Evolutionary conservation across 1,140 invertebrate species (phyloP).

Genomic region (Drosophila triauraria): DNA sequence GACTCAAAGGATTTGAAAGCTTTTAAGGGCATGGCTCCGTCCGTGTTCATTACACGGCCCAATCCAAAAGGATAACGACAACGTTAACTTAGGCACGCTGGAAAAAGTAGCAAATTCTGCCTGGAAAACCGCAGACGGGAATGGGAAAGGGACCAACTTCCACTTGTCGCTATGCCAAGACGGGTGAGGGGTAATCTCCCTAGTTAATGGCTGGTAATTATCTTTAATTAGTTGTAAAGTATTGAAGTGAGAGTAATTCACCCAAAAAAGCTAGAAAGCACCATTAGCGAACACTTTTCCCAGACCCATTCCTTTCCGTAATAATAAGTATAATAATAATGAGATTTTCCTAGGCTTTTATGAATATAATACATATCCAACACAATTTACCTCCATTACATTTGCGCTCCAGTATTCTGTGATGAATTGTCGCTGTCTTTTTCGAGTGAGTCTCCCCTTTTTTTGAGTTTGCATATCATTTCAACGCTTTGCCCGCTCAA

Average conservation of each 20-base stretch:
- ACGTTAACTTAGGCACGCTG: background rate
- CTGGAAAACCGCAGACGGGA: background rate
- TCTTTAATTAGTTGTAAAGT: constrained; percentile 83
- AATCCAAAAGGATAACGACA: constrained; percentile 15
- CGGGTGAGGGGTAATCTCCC: constrained; percentile 37
- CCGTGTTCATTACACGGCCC: constrained; percentile 39
- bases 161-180: constrained; percentile 44
- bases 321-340: constrained; percentile 56
- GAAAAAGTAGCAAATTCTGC: background rate
- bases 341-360: constrained; percentile 7
- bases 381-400: constrained; percentile 34
- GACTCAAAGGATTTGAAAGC: constrained; percentile 14
- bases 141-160: constrained; percentile 25
- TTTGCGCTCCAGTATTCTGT: constrained; percentile 24
- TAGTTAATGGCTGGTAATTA: constrained; percentile 77
- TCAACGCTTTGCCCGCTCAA: constrained; percentile 8
- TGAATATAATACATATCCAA: constrained; percentile 18
- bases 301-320: constrained; percentile 7
- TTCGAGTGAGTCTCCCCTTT: background rate
- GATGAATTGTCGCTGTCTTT: constrained; percentile 54
- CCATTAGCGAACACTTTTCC: constrained; percentile 62
- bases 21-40: constrained; percentile 15
- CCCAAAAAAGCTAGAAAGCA: constrained; percentile 16
- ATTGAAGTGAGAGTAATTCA: constrained; percentile 72
- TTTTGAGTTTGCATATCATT: background rate